These are phyloP conservation scores for Trachelus iudaicus DNA, from an alignment of 2,888 invertebrate genomes.

Conservation along the genomic window DNA sequence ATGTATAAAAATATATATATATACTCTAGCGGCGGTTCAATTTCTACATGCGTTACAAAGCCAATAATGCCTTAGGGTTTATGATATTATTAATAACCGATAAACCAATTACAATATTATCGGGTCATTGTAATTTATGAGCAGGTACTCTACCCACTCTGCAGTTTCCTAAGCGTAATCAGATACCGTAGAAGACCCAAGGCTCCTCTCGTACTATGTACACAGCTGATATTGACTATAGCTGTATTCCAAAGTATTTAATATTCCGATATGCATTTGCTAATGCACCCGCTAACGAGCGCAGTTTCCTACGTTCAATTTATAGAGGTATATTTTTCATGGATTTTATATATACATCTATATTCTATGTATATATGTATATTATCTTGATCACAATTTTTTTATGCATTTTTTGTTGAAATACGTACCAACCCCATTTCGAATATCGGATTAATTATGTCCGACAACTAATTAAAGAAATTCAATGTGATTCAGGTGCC, in stretches of 20 bases:
- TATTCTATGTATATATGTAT: too few relatives aligned
- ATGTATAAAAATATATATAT: too few relatives aligned
- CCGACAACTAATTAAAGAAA: background rate
- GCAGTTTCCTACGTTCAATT: background rate
- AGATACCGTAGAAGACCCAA: slow-evolving; percentile 25
- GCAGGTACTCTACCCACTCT: slow-evolving; percentile 14
- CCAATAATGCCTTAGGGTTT: slow-evolving; percentile 20
- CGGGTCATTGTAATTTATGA: slow-evolving; percentile 17
- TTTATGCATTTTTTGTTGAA: background rate
- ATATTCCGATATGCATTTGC: background rate
- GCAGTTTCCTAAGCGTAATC: slow-evolving; percentile 30
- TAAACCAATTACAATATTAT: slow-evolving; percentile 48
- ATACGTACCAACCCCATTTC: background rate
- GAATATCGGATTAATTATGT: background rate
- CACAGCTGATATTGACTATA: background rate
- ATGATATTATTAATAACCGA: slow-evolving; percentile 43
- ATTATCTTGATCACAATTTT: background rate
- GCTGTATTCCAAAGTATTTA: background rate
- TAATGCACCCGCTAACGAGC: background rate
- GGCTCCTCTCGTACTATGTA: background rate
- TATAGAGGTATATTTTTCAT: background rate
- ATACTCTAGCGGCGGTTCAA: background rate
- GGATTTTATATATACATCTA: too few relatives aligned
- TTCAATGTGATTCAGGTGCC: background rate
- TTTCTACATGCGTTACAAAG: background rate